These are phyloP conservation scores for Myxocyprinus asiaticus DNA, from an alignment of 2,113 vertebrate species.

Conservation along the genomic window DNA sequence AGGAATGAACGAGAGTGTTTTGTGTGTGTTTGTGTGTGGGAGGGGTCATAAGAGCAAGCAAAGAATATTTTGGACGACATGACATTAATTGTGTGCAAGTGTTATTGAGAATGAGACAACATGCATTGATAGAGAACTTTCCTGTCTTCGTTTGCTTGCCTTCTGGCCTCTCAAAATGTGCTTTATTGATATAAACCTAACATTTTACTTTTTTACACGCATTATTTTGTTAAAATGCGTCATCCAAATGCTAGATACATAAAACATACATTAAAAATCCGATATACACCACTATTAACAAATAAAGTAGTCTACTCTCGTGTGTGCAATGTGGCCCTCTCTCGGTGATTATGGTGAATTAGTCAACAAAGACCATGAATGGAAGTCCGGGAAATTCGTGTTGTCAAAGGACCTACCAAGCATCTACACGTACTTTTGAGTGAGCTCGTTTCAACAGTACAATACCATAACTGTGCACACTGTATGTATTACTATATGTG, in stretches of 20 bases:
- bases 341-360: slow-evolving; percentile 20
- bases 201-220: too few relatives aligned
- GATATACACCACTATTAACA: too few relatives aligned
- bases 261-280: too few relatives aligned
- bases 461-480: too few relatives aligned
- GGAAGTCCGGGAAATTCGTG: not conserved
- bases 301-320: not conserved
- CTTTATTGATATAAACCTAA: too few relatives aligned
- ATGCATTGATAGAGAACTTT: slow-evolving; percentile 40
- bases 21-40: not conserved
- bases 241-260: too few relatives aligned
- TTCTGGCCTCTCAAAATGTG: slow-evolving; percentile 62
- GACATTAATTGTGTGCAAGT: not conserved
- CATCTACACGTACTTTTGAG: too few relatives aligned
- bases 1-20: not conserved
- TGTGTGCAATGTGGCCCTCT: slow-evolving; percentile 48
- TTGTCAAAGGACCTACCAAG: not conserved
- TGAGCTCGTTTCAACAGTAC: too few relatives aligned
- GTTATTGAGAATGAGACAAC: not conserved
- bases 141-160: too few relatives aligned
- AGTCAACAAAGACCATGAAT: not conserved
- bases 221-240: too few relatives aligned
- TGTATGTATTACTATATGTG: too few relatives aligned
- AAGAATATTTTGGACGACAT: not conserved
- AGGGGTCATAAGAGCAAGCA: not conserved